Percentiles rank a stretch among this genome's conserved stretches.
These are phyloP conservation scores for Battus philenor DNA, from an alignment of 1,140 invertebrate species.

Conservation along the genomic window DNA sequence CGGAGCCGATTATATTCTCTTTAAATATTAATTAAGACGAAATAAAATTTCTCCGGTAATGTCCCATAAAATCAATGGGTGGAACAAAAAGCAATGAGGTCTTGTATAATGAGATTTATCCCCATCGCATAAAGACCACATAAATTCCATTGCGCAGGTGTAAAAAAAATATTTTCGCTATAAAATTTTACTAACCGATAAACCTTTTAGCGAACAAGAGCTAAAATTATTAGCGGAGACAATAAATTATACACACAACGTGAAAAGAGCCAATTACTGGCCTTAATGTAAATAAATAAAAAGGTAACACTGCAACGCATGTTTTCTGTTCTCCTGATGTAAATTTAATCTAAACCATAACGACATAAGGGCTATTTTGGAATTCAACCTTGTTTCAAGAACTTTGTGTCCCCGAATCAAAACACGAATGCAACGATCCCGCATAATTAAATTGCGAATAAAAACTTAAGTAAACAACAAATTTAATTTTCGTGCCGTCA, in stretches of 20 bases:
- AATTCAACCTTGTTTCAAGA: constrained; percentile 10
- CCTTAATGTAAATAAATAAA: constrained; percentile 39
- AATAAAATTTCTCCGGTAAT: constrained; percentile 3
- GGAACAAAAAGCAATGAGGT: not conserved
- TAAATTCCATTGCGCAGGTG: constrained; percentile 3
- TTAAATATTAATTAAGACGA: constrained; percentile 4
- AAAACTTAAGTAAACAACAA: constrained; percentile 42
- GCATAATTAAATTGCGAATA: constrained; percentile 61
- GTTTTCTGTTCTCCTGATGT: constrained; percentile 16
- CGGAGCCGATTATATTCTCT: constrained; percentile 2
- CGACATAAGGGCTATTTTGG: constrained; percentile 17
- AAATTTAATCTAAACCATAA: not conserved
- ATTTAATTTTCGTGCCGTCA: constrained; percentile 14
- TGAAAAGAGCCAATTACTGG: constrained; percentile 31
- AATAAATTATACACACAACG: constrained; percentile 22
- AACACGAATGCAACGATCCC: constrained; percentile 60
- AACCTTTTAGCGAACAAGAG: constrained; percentile 14
- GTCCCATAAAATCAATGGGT: constrained; percentile 1
- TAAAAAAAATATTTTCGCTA: constrained; percentile 11
- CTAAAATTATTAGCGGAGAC: constrained; percentile 19
- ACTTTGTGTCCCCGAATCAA: constrained; percentile 31
- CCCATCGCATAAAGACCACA: constrained; percentile 7
- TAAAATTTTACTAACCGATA: constrained; percentile 16
- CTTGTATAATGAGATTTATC: constrained; percentile 13
- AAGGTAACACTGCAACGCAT: constrained; percentile 15